Percentiles rank a stretch among this genome's conserved stretches.
Evolutionary conservation across 2,113 vertebrate species (phyloP).

Genomic region (Tylochromis polylepis): DNA sequence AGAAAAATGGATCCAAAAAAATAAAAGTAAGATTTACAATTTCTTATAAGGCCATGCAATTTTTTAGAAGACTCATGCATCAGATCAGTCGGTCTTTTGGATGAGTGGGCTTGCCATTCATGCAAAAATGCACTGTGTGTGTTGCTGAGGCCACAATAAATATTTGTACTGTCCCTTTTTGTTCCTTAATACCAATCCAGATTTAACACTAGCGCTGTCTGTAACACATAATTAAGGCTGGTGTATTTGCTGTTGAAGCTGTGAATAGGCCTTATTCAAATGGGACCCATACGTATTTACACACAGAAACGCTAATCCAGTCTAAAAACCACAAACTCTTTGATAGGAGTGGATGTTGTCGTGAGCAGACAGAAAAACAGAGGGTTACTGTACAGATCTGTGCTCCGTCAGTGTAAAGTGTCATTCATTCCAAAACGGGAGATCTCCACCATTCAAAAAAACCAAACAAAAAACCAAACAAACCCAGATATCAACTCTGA

Average conservation of each 20-base stretch:
- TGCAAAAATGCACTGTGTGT: slow-evolving; percentile 67
- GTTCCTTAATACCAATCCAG: slow-evolving; percentile 58
- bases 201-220: slow-evolving; percentile 62
- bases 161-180: slow-evolving; percentile 57
- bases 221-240: slow-evolving; percentile 67
- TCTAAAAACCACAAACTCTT: slow-evolving; percentile 56
- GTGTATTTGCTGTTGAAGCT: slow-evolving; percentile 72
- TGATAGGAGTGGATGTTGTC: slow-evolving; percentile 29
- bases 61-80: slow-evolving; percentile 64
- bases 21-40: slow-evolving; percentile 60
- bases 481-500: neutral
- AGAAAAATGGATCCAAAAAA: slow-evolving; percentile 56
- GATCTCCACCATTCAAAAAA: slow-evolving; percentile 9
- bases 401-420: slow-evolving; percentile 32
- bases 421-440: slow-evolving; percentile 58
- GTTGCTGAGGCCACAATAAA: slow-evolving; percentile 68
- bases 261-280: slow-evolving; percentile 70
- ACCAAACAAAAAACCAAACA: neutral
- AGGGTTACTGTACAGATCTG: slow-evolving; percentile 56
- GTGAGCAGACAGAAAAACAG: slow-evolving; percentile 42
- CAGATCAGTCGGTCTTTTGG: slow-evolving; percentile 52
- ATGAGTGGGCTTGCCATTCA: slow-evolving; percentile 61
- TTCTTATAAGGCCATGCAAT: slow-evolving; percentile 71
- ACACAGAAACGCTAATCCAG: slow-evolving; percentile 45
- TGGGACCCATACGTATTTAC: slow-evolving; percentile 40